phyloP scores from a whole-genome alignment of 2,888 invertebrate species.

The Dermolepida albohirtum region DNA sequence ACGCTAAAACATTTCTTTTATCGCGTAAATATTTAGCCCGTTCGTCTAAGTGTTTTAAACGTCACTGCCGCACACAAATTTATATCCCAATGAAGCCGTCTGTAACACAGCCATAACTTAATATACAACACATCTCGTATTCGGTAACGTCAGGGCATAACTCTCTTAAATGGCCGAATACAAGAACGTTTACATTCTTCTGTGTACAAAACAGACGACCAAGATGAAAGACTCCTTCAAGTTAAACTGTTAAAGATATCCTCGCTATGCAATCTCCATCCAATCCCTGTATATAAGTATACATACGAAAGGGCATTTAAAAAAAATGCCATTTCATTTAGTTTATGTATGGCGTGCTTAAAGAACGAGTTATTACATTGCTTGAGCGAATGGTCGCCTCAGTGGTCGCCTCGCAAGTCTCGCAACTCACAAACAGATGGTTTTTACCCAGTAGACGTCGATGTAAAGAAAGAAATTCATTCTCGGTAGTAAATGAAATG shows the following conservation, averaged over 20 bases:
- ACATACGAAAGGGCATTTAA: no score
- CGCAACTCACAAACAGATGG: no score
- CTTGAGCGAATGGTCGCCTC: no score
- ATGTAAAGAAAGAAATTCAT: no score
- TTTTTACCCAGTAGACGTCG: no score
- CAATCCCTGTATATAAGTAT: no score
- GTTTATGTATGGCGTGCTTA: no score
- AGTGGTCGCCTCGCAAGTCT: no score
- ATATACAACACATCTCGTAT: slow-evolving; percentile 30
- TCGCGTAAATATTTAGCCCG: slow-evolving; percentile 31
- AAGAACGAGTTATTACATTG: no score
- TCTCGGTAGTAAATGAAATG: no score
- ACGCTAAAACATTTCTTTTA: slow-evolving; percentile 24
- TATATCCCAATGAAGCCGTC: slow-evolving; percentile 33
- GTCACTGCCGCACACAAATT: slow-evolving; percentile 14
- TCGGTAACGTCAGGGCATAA: slow-evolving; percentile 27
- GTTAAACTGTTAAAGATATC: slow-evolving; percentile 34
- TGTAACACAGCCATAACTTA: slow-evolving; percentile 31
- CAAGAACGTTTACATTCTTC: slow-evolving; percentile 29
- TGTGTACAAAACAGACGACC: slow-evolving; percentile 28
- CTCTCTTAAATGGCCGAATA: slow-evolving; percentile 12
- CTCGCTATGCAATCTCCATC: slow-evolving; percentile 9
- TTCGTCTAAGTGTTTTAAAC: slow-evolving; percentile 26
- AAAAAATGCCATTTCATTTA: no score
- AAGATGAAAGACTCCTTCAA: slow-evolving; percentile 33